These are phyloP conservation scores for Drosophila pseudoananassae DNA, from an alignment of 1,140 invertebrate genomes.

Conservation along the genomic window DNA sequence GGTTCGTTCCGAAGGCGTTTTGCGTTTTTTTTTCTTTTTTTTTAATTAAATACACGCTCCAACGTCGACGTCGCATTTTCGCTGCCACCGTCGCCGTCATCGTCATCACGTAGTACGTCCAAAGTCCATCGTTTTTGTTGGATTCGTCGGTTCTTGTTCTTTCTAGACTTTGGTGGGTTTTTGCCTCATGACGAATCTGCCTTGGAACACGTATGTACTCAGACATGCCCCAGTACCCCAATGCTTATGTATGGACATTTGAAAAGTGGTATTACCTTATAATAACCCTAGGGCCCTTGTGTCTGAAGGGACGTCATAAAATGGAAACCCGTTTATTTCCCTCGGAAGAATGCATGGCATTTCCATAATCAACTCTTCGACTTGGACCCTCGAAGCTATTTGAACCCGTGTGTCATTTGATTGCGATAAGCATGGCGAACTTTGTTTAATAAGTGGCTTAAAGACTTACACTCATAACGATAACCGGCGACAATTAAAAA, in stretches of 20 bases:
- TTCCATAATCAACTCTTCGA: background rate
- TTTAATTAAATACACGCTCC: conserved; percentile 37
- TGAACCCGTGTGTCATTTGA: conserved; percentile 37
- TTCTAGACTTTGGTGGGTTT: conserved; percentile 36
- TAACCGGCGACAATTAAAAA: conserved; percentile 43
- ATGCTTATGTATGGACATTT: background rate
- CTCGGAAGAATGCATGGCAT: background rate
- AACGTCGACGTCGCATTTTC: conserved; percentile 43
- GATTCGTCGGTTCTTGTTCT: conserved; percentile 8
- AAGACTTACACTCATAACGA: conserved; percentile 43
- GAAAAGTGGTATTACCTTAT: too few relatives aligned
- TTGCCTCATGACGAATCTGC: conserved; percentile 54
- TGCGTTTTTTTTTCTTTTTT: background rate
- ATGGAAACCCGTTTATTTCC: background rate
- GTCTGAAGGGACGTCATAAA: too few relatives aligned
- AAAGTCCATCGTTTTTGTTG: conserved; percentile 61
- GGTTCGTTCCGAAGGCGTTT: conserved; percentile 1
- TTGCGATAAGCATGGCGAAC: conserved; percentile 41
- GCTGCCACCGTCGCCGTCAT: conserved; percentile 5
- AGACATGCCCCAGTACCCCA: conserved; percentile 1
- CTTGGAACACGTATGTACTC: conserved; percentile 28
- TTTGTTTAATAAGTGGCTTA: conserved; percentile 42
- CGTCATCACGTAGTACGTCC: conserved; percentile 54
- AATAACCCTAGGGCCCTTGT: too few relatives aligned
- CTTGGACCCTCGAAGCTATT: conserved; percentile 17